Evolutionary conservation across 2,797 vertebrate species (phyloP), one percentile per base, ranked within the genome.

Genomic region (Premnoplex brunnescens): DNA sequence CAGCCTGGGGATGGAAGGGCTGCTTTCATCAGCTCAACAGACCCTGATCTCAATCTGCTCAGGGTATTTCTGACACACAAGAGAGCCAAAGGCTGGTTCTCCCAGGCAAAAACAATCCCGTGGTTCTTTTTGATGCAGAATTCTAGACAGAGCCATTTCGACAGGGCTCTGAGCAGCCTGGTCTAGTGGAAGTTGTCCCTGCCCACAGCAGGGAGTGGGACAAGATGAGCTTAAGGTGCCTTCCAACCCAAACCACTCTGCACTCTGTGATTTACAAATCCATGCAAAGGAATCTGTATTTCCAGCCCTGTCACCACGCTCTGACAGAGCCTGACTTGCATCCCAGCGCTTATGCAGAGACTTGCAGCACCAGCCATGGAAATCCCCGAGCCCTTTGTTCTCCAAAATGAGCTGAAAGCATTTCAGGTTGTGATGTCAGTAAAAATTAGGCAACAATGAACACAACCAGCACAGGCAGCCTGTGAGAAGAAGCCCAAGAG

Each of bases 361-460:
- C 86, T 56, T 69, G 74, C 55, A 15, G 23, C 32, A 46, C 67
- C 83, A 28, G 80, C 14, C 3, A 14, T 89, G 94, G 95, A 97
- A 97, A 97, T 93, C 96, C 96, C 95, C 95, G 24, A 81, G 86
- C 86, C 66, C 87, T 96, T 89, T 93, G 95, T 94, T 95, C 93
- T 97, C 62, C 85, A 44, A 91, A 95, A 85, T 0, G 7, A 79
- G 77, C 9, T 52, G 32, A 66, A 48, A 90, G 76, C 16, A 18
- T 69, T 95, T 85, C 68, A 60, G 77, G 79, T 56, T 85, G 85
- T 85, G 46, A 51, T 7, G 49, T 67, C n/a, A 27, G 11, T 44
- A 12, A 85, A 41, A 92, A 89, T n/a, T 11, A 67, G 72, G 62
- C 87, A 52, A 62, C 20, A 36, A 34, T 0, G 23, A 85, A 59